A percentile compares a stretch with the other conserved stretches of the same genome.
Conservation (phyloP, 2,797 vertebrate genomes). For the Lophura swinhoii region DNA sequence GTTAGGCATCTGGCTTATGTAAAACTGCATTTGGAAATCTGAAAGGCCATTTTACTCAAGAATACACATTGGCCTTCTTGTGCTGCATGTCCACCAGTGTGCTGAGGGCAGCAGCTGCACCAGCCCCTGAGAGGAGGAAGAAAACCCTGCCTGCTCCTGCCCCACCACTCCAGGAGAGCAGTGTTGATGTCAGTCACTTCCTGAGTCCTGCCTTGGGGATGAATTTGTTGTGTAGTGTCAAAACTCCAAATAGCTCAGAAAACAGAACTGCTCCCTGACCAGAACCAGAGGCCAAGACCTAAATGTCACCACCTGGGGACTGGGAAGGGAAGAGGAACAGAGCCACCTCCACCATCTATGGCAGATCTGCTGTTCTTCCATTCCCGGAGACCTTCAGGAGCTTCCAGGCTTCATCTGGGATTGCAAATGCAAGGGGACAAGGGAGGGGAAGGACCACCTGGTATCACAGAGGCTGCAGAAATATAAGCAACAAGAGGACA, state of each 20-base stretch:
- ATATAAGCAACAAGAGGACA: neutral
- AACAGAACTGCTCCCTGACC: neutral
- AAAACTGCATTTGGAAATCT: neutral
- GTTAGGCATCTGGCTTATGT: neutral
- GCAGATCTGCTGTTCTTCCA: neutral
- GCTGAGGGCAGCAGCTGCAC: neutral
- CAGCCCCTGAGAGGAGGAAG: neutral
- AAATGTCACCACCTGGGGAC: neutral
- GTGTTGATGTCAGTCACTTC: rapidly evolving
- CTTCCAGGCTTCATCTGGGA: neutral
- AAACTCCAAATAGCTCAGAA: neutral
- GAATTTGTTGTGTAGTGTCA: neutral
- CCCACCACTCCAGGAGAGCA: neutral
- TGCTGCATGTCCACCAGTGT: neutral
- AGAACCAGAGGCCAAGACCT: neutral
- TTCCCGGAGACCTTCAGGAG: neutral
- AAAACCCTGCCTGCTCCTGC: neutral
- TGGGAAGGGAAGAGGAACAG: neutral
- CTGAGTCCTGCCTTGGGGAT: neutral
- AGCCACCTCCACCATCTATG: neutral
- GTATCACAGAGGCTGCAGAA: neutral
- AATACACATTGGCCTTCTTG: neutral
- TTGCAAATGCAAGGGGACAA: rapidly evolving
- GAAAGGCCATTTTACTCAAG: neutral
- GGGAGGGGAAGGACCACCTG: neutral